Evolutionary conservation across 1,140 invertebrate genomes (phyloP).

Genomic region (Drosophila sp.): DNA sequence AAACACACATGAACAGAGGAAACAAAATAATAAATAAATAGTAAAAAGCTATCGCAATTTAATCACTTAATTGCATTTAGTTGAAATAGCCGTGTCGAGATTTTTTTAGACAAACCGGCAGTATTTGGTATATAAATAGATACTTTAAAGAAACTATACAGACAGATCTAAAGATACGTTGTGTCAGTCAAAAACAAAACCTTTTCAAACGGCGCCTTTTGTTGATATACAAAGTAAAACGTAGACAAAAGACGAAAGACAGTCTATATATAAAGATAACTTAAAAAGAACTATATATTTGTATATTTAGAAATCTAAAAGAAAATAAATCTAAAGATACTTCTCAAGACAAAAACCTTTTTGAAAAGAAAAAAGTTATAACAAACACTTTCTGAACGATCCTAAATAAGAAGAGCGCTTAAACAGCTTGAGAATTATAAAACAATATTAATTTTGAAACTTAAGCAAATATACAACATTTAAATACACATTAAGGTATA

Average conservation of each 20-base stretch:
- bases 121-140: background rate
- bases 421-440: too few species aligned
- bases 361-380: too few species aligned
- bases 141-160: background rate
- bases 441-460: too few species aligned
- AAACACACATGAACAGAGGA: background rate
- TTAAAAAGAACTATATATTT: background rate
- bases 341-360: constrained; percentile 2
- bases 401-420: too few species aligned
- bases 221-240: too few species aligned
- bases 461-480: background rate
- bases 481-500: background rate
- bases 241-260: background rate
- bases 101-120: background rate
- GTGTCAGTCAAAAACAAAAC: background rate
- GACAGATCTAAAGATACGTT: constrained; percentile 2
- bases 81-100: constrained; percentile 32
- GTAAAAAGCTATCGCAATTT: constrained; percentile 32
- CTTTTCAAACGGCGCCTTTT: constrained; percentile 1
- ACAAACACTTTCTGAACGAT: too few species aligned
- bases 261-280: background rate
- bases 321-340: too few species aligned
- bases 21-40: constrained; percentile 43
- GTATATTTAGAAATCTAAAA: background rate
- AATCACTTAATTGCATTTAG: constrained; percentile 36